Evolutionary conservation across 1,140 invertebrate species (phyloP), one percentile per base, ranked within the genome.

Genomic region (Homarus americanus): DNA sequence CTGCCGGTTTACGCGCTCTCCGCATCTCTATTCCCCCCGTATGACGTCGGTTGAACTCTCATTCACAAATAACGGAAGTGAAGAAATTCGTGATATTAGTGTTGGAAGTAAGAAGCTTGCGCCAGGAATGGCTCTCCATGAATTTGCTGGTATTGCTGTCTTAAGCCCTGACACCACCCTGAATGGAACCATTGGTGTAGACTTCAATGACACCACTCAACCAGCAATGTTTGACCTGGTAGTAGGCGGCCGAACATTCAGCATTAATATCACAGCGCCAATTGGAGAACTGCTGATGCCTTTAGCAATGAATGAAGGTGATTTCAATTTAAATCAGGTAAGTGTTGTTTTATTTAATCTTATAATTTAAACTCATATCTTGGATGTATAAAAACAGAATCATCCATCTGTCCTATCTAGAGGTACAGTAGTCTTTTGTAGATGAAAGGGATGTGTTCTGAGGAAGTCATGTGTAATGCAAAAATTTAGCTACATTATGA

Each of bases 201-300:
- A 99, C 95, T 99, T 98, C 94, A 98, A 98, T 92, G 98, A 99
- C 94, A 98, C 97, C 4, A 98, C 97, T 73, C 98, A 98, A 94
- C 96, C 97, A 0, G 96, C 97, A 7, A 96, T 96, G 72, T 97
- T 99, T 94, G 96, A 97, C 93, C 95, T 99, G 41, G 94, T 95
- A 24, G 96, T 96, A 92, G 96, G 95, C 86, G 94, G 96, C 40
- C 95, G 95, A 94, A 95, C 91, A 95, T 95, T 94, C 53, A 94
- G 94, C 34, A 95, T 98, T 58, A 96, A 94, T 79, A 95, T 99
- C 36, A 96, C 97, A 93, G 96, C 98, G 44, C 96, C 97, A 9
- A 96, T 99, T 72, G 98, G 98, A 0, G 99, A 99, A 95, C 95
- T 99, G 73, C 94, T 99, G 93, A 95, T 97, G 92, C 96, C 98